phyloP scores from a whole-genome alignment of 2,113 vertebrate species.

The Tichodroma muraria region DNA sequence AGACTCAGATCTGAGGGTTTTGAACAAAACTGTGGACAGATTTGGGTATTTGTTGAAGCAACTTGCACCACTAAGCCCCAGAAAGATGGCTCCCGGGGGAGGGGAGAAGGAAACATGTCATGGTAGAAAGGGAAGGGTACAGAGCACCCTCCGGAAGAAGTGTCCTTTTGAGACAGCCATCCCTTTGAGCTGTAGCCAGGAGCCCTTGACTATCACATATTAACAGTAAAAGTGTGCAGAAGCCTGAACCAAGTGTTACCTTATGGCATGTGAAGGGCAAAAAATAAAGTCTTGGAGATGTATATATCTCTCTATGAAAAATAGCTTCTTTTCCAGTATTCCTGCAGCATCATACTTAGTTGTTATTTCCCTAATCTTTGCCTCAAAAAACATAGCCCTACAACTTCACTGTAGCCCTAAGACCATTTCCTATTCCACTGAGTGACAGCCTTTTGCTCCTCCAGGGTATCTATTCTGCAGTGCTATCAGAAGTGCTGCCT shows the following conservation, averaged over 20 bases:
- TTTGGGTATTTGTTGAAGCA: not conserved
- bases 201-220: not conserved
- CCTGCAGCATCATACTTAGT: not conserved
- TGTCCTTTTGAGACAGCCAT: not conserved
- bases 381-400: not conserved
- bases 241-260: not conserved
- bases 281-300: not conserved
- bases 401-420: not conserved
- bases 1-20: not conserved
- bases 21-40: not conserved
- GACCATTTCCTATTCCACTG: not conserved
- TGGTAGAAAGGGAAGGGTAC: not conserved
- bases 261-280: not conserved
- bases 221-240: not conserved
- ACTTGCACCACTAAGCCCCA: not conserved
- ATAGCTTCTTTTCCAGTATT: not conserved
- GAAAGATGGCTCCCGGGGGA: not conserved
- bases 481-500: not conserved
- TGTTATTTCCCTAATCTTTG: not conserved
- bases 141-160: not conserved
- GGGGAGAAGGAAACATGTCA: not conserved
- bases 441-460: not conserved
- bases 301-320: not conserved
- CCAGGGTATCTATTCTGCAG: not conserved
- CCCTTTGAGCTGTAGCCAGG: not conserved